Evolutionary conservation across 2,888 invertebrate species (phyloP), one percentile per base, ranked within the genome.

Genomic region (Euproctis similis): DNA sequence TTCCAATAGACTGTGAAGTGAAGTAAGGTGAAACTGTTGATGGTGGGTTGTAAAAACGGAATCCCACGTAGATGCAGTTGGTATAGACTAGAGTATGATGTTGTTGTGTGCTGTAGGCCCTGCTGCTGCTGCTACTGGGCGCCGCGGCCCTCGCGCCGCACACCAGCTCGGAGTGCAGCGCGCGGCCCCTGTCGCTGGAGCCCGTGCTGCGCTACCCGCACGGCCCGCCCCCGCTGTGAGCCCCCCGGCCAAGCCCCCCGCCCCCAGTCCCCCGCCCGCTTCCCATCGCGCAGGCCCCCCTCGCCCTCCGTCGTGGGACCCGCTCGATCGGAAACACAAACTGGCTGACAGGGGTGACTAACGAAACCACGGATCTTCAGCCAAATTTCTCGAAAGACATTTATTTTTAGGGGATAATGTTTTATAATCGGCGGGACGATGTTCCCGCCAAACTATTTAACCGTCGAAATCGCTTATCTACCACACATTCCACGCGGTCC

Each of bases 91-190:
- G n/a, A n/a, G n/a, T 14, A 4, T 14, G 6, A 14, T 14, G 6
- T 14, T 14, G 14, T 14, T 14, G 14, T 14, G 4, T 14, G 14
- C 6, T 14, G 14, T 14, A 34, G 85, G 95, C 96, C 39, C 85
- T 98, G 57, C 92, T 98, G 86, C 88, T 98, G 54, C 87, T 98
- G 38, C 88, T 98, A 55, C 88, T 98, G 59, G 97, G 97, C 34
- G 93, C 96, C 36, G 97, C 97, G 28, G 93, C 96, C 28, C 87
- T 98, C 53, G 93, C 98, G 29, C 96, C 96, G 3, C 91, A 93
- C 73, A 90, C 92, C 43, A 90, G 90, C 41, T 94, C 96, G 71
- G 92, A 92, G 74, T 88, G 96, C 64, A 89, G 92, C 50, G 91
- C 91, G 51, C 89, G 95, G 51, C 91, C 35, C 55, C 91, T 31